Base-by-base conservation (phyloP, 2,888 invertebrate species). In the Allolobophora icterica region DNA sequence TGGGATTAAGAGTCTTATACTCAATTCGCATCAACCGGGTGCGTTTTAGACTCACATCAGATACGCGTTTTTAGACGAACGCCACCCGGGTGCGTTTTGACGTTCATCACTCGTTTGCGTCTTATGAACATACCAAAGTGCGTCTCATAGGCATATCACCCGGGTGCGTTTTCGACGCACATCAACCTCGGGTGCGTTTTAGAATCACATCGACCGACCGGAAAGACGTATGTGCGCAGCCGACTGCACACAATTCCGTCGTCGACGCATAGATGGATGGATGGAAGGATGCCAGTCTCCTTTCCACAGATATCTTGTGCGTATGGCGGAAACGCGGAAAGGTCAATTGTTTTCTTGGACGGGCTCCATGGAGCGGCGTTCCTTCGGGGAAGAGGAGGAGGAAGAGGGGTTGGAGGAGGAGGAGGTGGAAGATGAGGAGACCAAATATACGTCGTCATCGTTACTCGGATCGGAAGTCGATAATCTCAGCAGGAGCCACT, bases 261-360 rank as follows among this genome's bases (percentile, higher is more conserved):
- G 71, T 1, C 58, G 58, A 30, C 4, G 71, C 8, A 71, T 30
- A 17, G 71, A 71, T 71, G 71, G 52, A 52, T 52, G 52, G 30
- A 71, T 71, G 71, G 71, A 71, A 5, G 71, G 8, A 30, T n/a
- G 71, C 24, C 71, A 71, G 71, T 71, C 30, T 71, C 71, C 71
- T 71, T n/a, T 71, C 71, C 71, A 8, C 71, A n/a, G 71, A 71
- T 71, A 71, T 71, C 71, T 71, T 71, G n/a, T 17, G 71, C 71
- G 71, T n/a, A 71, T 71, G 71, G 71, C 71, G 71, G 71, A 71
- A 71, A 71, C 71, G n/a, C 71, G n/a, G 71, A 87, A 87, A 87
- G 87, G 87, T 87, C 87, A 87, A 87, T 87, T 87, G 87, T 34
- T 87, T 87, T 87, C 87, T 34, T 38, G 13, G 87, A 30, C 6